Conservation (phyloP, 2,888 invertebrate species). For the Helicoverpa assulta region DNA sequence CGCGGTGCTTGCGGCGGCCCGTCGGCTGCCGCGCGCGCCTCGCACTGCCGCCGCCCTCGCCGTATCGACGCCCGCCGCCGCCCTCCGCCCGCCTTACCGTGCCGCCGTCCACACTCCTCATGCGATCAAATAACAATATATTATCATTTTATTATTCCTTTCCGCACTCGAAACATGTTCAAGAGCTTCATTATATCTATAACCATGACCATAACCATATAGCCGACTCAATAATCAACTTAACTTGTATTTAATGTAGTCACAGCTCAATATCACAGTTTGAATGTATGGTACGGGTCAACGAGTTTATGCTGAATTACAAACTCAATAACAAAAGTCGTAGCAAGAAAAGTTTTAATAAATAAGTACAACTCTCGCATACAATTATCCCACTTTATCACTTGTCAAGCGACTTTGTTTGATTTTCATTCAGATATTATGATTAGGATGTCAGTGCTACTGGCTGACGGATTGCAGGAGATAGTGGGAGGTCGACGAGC, state of each 20-base stretch:
- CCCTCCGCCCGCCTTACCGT: slow-evolving; percentile 47
- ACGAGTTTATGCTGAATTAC: too few relatives aligned
- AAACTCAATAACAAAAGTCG: too few relatives aligned
- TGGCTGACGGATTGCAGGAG: not conserved
- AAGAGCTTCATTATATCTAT: slow-evolving; percentile 14
- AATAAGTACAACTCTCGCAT: not conserved
- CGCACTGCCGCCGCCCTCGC: slow-evolving; percentile 77
- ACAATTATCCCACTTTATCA: not conserved
- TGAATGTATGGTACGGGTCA: too few relatives aligned
- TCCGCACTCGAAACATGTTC: slow-evolving; percentile 14
- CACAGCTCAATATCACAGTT: too few relatives aligned
- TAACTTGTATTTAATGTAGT: too few relatives aligned
- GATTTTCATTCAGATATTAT: not conserved
- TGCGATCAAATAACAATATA: slow-evolving; percentile 26
- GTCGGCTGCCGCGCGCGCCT: slow-evolving; percentile 82
- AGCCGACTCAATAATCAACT: too few relatives aligned
- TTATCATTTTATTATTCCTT: slow-evolving; percentile 29
- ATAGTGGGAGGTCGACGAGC: not conserved
- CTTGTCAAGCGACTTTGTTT: not conserved
- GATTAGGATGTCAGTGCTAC: not conserved
- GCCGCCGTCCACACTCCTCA: slow-evolving; percentile 13
- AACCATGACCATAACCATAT: not conserved
- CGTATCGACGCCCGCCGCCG: slow-evolving; percentile 62
- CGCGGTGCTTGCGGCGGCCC: slow-evolving; percentile 72
- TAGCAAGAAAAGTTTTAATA: too few relatives aligned